Percentiles rank a stretch among this genome's conserved stretches.
Conservation (phyloP, 2,113 vertebrate genomes). For the Hypomesus transpacificus region DNA sequence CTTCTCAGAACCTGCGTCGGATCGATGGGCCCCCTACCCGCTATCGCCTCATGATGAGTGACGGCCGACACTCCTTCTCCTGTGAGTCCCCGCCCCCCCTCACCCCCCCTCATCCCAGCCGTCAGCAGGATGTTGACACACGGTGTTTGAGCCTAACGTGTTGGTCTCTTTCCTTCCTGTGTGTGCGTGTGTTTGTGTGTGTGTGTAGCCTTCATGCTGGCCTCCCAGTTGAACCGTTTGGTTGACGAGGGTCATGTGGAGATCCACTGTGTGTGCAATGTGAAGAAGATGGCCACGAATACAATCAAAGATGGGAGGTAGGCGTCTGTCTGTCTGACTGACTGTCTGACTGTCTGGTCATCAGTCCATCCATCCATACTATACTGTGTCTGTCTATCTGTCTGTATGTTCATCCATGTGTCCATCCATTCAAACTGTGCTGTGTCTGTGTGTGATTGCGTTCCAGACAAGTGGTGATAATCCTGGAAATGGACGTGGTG, state of each 20-base stretch:
- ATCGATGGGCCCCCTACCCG: slow-evolving; percentile 64
- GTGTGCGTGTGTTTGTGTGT: slow-evolving; percentile 26
- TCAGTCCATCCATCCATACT: too few species aligned
- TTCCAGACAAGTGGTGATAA: slow-evolving; percentile 76
- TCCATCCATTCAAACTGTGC: neutral
- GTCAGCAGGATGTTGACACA: too few species aligned
- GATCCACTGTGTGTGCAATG: slow-evolving; percentile 75
- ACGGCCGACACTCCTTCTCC: slow-evolving; percentile 76
- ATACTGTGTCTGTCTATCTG: neutral
- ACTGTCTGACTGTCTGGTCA: neutral
- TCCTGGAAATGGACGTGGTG: slow-evolving; percentile 80
- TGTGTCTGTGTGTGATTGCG: neutral
- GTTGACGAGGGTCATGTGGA: slow-evolving; percentile 66
- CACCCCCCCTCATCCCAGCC: too few species aligned
- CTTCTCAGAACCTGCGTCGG: slow-evolving; percentile 69
- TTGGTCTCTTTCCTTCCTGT: neutral
- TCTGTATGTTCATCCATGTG: neutral
- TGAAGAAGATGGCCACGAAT: slow-evolving; percentile 76
- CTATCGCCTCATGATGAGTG: slow-evolving; percentile 83
- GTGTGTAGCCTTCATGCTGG: slow-evolving; percentile 56
- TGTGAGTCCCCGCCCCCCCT: slow-evolving; percentile 71
- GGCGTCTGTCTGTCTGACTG: neutral
- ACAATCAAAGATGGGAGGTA: slow-evolving; percentile 84
- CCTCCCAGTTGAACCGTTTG: slow-evolving; percentile 80
- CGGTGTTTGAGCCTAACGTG: neutral